Evolutionary conservation across 2,888 invertebrate species (phyloP).

Genomic region (Baronia brevicornis): DNA sequence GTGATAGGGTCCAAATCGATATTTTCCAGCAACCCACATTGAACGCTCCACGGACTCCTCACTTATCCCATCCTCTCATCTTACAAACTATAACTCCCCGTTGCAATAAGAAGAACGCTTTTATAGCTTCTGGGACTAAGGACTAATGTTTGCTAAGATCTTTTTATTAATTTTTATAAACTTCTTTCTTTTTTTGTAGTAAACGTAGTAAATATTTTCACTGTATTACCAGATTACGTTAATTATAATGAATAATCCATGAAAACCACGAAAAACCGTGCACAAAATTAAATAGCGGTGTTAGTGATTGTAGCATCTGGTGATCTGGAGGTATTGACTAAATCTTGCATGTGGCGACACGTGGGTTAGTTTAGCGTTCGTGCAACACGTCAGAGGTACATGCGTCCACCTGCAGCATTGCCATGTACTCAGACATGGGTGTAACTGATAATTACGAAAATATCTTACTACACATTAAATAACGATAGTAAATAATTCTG

Average conservation of each 20-base stretch:
- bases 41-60: slow-evolving; percentile 46
- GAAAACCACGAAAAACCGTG: slow-evolving; percentile 2
- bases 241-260: neutral
- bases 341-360: slow-evolving; percentile 31
- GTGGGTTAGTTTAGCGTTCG: slow-evolving; percentile 42
- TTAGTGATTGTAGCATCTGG: slow-evolving; percentile 40
- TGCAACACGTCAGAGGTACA: slow-evolving; percentile 41
- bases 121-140: slow-evolving; percentile 1
- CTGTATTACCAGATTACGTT: neutral
- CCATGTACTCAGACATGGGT: slow-evolving; percentile 38
- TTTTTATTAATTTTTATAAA: slow-evolving; percentile 3
- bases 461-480: slow-evolving; percentile 6
- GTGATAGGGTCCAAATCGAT: slow-evolving; percentile 68
- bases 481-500: no score
- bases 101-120: slow-evolving; percentile 45
- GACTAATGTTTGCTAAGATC: neutral
- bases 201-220: neutral
- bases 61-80: slow-evolving; percentile 41
- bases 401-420: slow-evolving; percentile 52
- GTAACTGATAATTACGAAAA: slow-evolving; percentile 45
- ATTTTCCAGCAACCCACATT: slow-evolving; percentile 57
- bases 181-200: neutral
- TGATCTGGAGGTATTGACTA: slow-evolving; percentile 29
- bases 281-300: slow-evolving; percentile 23
- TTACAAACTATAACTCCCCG: slow-evolving; percentile 65